Base-by-base conservation (phyloP, 2,797 vertebrate species). In the Epinephelus malabaricus region DNA sequence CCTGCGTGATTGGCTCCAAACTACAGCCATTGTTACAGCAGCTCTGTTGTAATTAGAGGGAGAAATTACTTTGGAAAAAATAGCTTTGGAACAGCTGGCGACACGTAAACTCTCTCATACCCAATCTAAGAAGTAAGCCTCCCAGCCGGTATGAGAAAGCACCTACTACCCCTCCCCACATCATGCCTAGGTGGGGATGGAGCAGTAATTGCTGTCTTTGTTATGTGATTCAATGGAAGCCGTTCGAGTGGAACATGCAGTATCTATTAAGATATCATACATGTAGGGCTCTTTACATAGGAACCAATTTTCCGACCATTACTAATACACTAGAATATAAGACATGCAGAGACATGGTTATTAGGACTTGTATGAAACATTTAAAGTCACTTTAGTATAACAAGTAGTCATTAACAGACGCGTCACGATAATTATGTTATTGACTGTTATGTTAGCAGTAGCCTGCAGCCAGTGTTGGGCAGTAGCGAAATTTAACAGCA, bases 11-110 rank as follows among this genome's bases (percentile, higher is more conserved):
- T 95, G 94, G 92, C 91, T 95, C 92, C 90, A 90, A 90, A 91
- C 93, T 90, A 92, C 89, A 84, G 88, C 86, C 91, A 94, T 94
- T 95, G 95, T 95, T 88, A 92, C 75, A 89, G 90, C 89, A 87
- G 90, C 87, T 93, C 90, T 86, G 91, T 84, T 89, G 93, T 94
- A 95, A 96, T 96, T 95, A 95, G 92, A 92, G 79, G 87, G 86
- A 93, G 92, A 94, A 95, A 96, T 94, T 70, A 94, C 94, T 95
- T 94, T 85, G 84, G 88, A 92, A 89, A 92, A 93, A 92, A 90
- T 83, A 73, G 88, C 83, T 92, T 92, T 86, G 72, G 88, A 92
- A 92, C 92, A 91, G 92, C 94, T 92, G 93, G 90, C 71, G 83
- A 92, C 86, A 92, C 81, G 56, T 84, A 92, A 92, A 92, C 83